phyloP scores from a whole-genome alignment of 2,888 invertebrate genomes.

The Eueremaeus valkanovi region DNA sequence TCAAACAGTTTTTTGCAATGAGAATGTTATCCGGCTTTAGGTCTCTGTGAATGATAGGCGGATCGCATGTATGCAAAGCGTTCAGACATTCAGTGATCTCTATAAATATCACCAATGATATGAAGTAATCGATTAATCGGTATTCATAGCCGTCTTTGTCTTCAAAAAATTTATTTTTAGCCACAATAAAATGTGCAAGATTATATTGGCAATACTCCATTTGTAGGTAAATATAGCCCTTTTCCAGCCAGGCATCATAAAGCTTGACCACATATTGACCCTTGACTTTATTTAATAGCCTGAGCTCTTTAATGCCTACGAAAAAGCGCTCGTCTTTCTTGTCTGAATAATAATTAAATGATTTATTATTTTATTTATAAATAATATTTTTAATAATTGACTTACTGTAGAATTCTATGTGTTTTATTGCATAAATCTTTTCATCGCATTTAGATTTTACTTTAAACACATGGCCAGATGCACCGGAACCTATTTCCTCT shows the following conservation, averaged over 20 bases:
- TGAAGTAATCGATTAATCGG: not conserved
- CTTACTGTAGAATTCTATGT: not conserved
- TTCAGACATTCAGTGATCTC: not conserved
- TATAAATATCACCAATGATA: not conserved
- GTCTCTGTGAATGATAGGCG: conserved; percentile 8
- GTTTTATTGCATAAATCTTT: not conserved
- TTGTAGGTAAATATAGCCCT: not conserved
- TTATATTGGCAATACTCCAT: not conserved
- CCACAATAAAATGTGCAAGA: not conserved
- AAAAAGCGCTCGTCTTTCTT: not conserved
- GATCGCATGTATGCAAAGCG: not conserved
- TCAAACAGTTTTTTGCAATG: not conserved
- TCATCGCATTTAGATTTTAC: not conserved
- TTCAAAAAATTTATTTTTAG: not conserved
- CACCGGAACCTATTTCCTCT: not conserved
- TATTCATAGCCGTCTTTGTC: not conserved
- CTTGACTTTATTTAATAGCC: not conserved
- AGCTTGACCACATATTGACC: not conserved
- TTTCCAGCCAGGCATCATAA: not conserved
- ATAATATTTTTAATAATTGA: not conserved
- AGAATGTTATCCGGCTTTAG: not conserved
- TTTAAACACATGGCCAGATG: not conserved
- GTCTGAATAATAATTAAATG: not conserved
- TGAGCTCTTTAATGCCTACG: not conserved
- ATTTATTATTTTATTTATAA: not conserved